phyloP scores from a whole-genome alignment of 37 sponge, comb jelly and placozoan species.

The Trichoplax adhaerens region DNA sequence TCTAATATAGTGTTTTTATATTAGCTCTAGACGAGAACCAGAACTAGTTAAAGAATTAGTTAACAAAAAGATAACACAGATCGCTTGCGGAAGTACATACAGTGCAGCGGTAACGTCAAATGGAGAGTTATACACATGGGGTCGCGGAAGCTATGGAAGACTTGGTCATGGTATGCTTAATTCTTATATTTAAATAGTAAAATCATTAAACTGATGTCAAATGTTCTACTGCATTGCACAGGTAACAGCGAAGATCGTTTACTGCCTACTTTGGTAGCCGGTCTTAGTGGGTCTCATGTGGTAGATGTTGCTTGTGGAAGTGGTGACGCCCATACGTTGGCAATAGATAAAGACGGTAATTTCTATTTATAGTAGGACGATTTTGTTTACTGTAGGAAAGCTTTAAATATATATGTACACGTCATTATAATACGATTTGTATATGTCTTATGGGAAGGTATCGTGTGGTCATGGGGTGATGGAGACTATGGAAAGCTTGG shows the following conservation, averaged over 20 bases:
- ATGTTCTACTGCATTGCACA: neutral
- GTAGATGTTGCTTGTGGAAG: constrained; percentile 53
- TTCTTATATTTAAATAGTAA: too few species aligned
- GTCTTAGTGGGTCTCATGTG: constrained; percentile 27
- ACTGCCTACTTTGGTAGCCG: constrained; percentile 54
- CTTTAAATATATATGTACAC: too few species aligned
- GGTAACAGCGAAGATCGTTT: constrained; percentile 56
- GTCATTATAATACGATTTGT: too few species aligned
- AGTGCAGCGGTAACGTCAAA: constrained; percentile 69
- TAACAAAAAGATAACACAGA: constrained; percentile 34
- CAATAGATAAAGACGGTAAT: constrained; percentile 57
- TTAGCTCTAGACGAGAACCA: constrained; percentile 24
- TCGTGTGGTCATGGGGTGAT: constrained; percentile 86
- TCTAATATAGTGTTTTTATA: constrained; percentile 1
- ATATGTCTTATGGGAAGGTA: constrained; percentile 11
- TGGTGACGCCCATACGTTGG: constrained; percentile 79
- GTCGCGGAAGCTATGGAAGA: constrained; percentile 67
- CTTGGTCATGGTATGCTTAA: constrained; percentile 59
- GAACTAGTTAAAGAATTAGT: constrained; percentile 18
- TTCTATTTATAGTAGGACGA: neutral
- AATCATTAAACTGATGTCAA: too few species aligned
- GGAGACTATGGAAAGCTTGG: constrained; percentile 76
- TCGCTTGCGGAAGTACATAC: constrained; percentile 58
- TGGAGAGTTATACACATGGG: constrained; percentile 82
- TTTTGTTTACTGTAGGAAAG: too few species aligned